Percentiles rank a stretch among this genome's conserved stretches.
phyloP scores from a whole-genome alignment of 2,797 vertebrate species.

The Peromyscus nudipes region DNA sequence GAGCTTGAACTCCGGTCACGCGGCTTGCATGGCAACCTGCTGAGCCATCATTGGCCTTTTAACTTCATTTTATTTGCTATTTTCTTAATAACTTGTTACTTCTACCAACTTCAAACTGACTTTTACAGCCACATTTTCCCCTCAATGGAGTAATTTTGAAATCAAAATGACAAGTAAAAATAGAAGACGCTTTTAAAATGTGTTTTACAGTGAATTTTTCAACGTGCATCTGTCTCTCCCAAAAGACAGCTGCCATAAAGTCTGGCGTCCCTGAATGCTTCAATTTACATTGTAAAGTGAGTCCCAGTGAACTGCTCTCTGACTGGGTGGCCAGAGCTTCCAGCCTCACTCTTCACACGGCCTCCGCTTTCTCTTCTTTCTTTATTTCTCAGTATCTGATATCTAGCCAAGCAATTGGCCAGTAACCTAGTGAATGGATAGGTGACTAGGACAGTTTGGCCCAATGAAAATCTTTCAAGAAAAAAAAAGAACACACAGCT shows the following conservation, averaged over 20 bases:
- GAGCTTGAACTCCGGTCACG: not conserved
- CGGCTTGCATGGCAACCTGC: not conserved
- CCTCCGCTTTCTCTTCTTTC: not conserved
- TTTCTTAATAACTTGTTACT: constrained; percentile 29
- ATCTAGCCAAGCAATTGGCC: not conserved
- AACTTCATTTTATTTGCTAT: not conserved
- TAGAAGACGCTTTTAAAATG: constrained; percentile 56
- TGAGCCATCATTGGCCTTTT: too few relatives aligned
- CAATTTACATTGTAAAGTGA: not conserved
- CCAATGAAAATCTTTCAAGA: not conserved
- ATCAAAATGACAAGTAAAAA: constrained; percentile 54
- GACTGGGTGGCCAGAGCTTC: not conserved
- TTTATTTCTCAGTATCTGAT: not conserved
- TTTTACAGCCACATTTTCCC: not conserved
- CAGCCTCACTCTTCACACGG: not conserved
- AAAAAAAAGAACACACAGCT: not conserved
- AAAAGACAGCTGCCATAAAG: constrained; percentile 38
- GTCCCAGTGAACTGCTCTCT: not conserved
- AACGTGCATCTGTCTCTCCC: constrained; percentile 63
- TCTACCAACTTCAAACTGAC: not conserved
- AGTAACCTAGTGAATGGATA: not conserved
- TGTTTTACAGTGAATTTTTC: constrained; percentile 57
- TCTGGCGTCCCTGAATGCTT: constrained; percentile 44
- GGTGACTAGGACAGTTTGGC: not conserved
- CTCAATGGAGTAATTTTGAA: constrained; percentile 47